Base-by-base conservation (phyloP, 2,113 vertebrate species). In the Heteronetta atricapilla region DNA sequence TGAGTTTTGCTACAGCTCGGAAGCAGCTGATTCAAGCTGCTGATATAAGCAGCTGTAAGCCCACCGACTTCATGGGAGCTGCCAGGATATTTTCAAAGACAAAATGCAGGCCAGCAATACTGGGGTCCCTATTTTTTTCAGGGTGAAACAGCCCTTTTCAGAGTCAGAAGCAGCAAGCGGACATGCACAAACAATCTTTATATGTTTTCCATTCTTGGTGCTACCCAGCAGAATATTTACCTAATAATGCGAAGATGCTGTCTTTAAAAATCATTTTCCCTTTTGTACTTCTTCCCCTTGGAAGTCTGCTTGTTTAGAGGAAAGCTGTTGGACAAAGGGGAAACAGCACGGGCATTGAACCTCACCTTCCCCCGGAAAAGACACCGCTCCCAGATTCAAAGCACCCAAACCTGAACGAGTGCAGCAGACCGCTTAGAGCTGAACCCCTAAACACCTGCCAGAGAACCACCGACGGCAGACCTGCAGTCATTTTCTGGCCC, bases 1-100 rank as follows among this genome's bases (percentile, higher is more conserved):
- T 26, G 92, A 88, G 34, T 93, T 89, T 84, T 56, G 52, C 62
- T 38, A 64, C 66, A 56, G 69, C 70, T 72, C 69, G 29, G 13
- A 77, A 90, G 90, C 83, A 92, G 83, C 86, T 79, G 83, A 89
- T 86, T 28, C 55, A 62, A 91, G 80, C 63, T 74, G 83, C 86
- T 83, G 86, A 64, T 77, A 31, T 1, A 67, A 89, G 86, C 81
- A 82, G 58, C 69, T 29, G 7, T 66, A 29, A 88, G 19, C 23
- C 62, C 38, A 4, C 33, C 56, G 58, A 4, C 59, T 84, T 78
- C 56, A 21, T 4, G 13, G 28, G 8, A 84, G 10, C 67, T 58
- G 77, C 38, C 13, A 60, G 53, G 44, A 44, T 70, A 86, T 90
- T 84, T 89, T 75, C 90, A 89, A 84, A 72, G 56, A 52, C 14